A percentile compares a stretch with the other conserved stretches of the same genome.
Conservation (phyloP, 1,140 invertebrate genomes). For the Dreissena polymorpha region DNA sequence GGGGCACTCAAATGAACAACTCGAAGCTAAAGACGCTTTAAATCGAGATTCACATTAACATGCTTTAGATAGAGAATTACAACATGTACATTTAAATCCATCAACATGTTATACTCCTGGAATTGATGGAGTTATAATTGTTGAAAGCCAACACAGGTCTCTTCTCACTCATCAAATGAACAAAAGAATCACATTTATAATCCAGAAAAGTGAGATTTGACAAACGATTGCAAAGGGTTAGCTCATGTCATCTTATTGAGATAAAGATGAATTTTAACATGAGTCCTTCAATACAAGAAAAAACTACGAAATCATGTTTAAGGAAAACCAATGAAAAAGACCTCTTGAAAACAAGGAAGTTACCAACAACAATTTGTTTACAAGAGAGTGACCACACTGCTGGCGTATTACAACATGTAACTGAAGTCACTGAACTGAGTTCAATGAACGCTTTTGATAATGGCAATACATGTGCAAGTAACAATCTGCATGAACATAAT, state of each 20-base stretch:
- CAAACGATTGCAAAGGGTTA: constrained; percentile 24
- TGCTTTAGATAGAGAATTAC: no score
- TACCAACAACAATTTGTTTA: no score
- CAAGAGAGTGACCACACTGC: background rate
- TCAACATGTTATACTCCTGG: background rate
- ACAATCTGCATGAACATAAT: background rate
- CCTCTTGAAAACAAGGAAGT: background rate
- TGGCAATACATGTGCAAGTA: background rate
- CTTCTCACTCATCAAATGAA: background rate
- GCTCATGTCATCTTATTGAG: constrained; percentile 39
- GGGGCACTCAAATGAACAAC: background rate
- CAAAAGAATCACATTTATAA: background rate
- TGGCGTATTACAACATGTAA: background rate
- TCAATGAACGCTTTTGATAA: background rate
- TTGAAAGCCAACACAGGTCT: no score
- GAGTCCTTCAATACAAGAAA: background rate
- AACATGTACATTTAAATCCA: no score
- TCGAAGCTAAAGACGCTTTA: background rate
- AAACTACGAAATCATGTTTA: constrained; percentile 22
- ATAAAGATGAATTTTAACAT: constrained; percentile 30
- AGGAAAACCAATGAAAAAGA: background rate
- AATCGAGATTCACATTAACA: background rate
- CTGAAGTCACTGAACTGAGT: background rate
- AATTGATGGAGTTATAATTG: no score
- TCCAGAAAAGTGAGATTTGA: constrained; percentile 37